phyloP scores from a whole-genome alignment of 2,888 invertebrate genomes.

The Drosophila macrospina region DNA sequence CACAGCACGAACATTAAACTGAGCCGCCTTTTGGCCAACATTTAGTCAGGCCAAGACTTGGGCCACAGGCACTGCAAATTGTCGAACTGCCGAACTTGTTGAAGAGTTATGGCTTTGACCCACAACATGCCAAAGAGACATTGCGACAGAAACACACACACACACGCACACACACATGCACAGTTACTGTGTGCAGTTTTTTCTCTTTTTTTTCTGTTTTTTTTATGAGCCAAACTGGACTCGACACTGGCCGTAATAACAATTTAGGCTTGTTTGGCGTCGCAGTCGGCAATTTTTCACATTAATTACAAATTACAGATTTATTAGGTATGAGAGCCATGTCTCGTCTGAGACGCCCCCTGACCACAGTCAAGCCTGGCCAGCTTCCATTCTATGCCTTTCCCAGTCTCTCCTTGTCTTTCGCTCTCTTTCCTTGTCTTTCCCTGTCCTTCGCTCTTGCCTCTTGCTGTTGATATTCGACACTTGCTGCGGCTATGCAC shows the following conservation, averaged over 20 bases:
- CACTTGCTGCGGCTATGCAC: constrained; percentile 63
- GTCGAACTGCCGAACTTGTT: constrained; percentile 75
- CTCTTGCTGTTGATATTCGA: constrained; percentile 1
- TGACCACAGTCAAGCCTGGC: constrained; percentile 17
- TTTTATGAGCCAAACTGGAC: constrained; percentile 61
- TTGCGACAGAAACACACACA: constrained; percentile 34
- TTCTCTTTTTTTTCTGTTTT: constrained; percentile 21
- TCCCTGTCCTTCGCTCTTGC: not conserved
- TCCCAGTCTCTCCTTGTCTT: too few species aligned
- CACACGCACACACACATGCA: constrained; percentile 17
- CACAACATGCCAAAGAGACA: constrained; percentile 59
- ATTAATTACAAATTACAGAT: constrained; percentile 83
- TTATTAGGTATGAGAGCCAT: constrained; percentile 75
- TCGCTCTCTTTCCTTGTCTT: not conserved
- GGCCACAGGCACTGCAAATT: constrained; percentile 54
- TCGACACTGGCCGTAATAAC: constrained; percentile 64
- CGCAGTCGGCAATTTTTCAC: constrained; percentile 79
- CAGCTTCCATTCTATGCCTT: constrained; percentile 23
- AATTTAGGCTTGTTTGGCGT: constrained; percentile 81
- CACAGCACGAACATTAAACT: constrained; percentile 68
- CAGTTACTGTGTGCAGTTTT: constrained; percentile 38
- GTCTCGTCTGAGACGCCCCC: constrained; percentile 43
- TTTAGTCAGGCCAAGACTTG: constrained; percentile 27
- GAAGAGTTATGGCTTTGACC: constrained; percentile 82
- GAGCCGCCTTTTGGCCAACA: constrained; percentile 50